Percentiles rank a stretch among this genome's conserved stretches.
Conservation (phyloP, 2,113 vertebrate species). For the Pseudorhombus dupliciocellatus region DNA sequence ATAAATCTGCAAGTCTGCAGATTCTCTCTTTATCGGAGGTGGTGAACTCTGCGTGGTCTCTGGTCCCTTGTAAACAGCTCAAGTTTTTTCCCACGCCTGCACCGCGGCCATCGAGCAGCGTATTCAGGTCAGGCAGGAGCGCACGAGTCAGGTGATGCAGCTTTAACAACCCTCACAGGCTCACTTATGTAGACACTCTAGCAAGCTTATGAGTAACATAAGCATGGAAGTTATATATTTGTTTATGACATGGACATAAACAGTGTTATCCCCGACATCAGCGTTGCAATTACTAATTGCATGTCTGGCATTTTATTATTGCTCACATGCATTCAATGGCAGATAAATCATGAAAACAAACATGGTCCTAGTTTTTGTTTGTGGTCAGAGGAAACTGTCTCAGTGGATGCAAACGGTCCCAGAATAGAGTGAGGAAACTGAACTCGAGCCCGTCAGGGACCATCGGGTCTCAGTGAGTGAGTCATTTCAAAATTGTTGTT, state of each 20-base stretch:
- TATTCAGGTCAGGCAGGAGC: conserved; percentile 40
- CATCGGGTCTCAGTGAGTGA: no score
- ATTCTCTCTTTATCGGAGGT: conserved; percentile 63
- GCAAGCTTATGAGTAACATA: no score
- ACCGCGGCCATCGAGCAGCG: background rate
- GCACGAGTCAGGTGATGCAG: conserved; percentile 4
- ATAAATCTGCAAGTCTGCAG: conserved; percentile 64
- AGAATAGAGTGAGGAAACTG: no score
- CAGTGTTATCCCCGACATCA: background rate
- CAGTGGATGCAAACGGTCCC: background rate
- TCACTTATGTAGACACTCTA: background rate
- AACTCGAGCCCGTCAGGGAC: no score
- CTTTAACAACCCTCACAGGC: background rate
- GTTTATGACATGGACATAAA: background rate
- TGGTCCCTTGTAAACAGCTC: conserved; percentile 39
- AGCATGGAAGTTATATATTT: background rate
- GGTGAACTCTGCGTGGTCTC: conserved; percentile 54
- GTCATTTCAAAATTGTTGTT: no score
- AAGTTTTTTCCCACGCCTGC: conserved; percentile 44
- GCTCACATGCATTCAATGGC: background rate
- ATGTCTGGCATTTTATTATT: no score
- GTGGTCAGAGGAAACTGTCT: background rate
- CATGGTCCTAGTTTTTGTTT: background rate
- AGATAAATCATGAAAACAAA: background rate
- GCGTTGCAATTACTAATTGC: background rate